Conservation (phyloP, 1,140 invertebrate species). For the Hyposmocoma kahamanoa region DNA sequence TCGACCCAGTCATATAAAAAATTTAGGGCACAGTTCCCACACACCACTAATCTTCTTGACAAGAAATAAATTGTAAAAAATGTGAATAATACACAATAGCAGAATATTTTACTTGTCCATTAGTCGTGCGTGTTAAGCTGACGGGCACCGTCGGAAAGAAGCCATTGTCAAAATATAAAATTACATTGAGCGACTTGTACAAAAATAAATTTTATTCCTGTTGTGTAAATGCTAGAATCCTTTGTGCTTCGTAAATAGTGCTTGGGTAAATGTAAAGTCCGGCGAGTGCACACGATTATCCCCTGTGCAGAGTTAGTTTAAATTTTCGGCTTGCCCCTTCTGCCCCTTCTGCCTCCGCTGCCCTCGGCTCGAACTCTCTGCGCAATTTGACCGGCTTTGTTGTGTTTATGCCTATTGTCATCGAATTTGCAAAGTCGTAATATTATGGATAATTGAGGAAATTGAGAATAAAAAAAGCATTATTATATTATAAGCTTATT, state of each 20-base stretch:
- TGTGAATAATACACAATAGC: slow-evolving; percentile 12
- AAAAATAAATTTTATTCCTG: too few species aligned
- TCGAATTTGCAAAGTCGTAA: too few species aligned
- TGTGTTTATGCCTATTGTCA: too few species aligned
- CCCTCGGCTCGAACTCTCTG: slow-evolving; percentile 11
- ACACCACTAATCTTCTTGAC: not conserved
- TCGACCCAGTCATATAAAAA: too few species aligned
- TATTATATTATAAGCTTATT: too few species aligned
- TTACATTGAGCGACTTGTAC: not conserved
- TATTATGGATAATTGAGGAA: too few species aligned
- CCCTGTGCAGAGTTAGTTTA: slow-evolving; percentile 25
- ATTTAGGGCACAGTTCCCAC: too few species aligned
- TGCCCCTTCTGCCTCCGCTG: not conserved
- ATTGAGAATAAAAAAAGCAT: too few species aligned
- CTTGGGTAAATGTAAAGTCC: slow-evolving; percentile 7
- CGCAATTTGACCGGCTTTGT: slow-evolving; percentile 38
- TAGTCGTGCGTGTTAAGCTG: slow-evolving; percentile 22
- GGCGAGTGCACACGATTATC: slow-evolving; percentile 15
- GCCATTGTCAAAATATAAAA: slow-evolving; percentile 18
- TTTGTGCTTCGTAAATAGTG: slow-evolving; percentile 11
- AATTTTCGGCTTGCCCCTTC: slow-evolving; percentile 43
- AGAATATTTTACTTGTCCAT: slow-evolving; percentile 27
- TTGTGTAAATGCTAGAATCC: too few species aligned
- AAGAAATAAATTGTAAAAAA: not conserved
- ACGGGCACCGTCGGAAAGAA: slow-evolving; percentile 16